These are phyloP conservation scores for Stegodyphus mimosarum DNA, from an alignment of 1,140 invertebrate genomes.

Conservation along the genomic window DNA sequence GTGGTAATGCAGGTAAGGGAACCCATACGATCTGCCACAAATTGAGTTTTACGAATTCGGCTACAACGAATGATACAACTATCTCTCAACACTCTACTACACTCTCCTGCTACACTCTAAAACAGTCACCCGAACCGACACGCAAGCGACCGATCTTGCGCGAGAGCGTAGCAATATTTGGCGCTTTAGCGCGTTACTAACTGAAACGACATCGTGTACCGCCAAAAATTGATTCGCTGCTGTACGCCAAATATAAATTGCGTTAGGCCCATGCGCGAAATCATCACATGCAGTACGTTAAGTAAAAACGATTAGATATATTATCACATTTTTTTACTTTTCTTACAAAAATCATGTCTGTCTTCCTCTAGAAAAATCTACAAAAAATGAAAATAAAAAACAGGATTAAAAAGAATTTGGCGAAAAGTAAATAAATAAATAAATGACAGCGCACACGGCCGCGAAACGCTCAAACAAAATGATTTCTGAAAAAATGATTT, in stretches of 20 bases:
- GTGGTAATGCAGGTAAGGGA: background rate
- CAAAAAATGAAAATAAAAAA: too few relatives aligned
- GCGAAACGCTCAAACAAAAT: too few relatives aligned
- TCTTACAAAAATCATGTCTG: too few relatives aligned
- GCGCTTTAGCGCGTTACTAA: constrained; percentile 7
- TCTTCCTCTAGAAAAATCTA: too few relatives aligned
- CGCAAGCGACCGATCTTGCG: constrained; percentile 26
- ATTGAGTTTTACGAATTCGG: background rate
- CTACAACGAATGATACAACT: background rate
- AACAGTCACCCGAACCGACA: constrained; percentile 40
- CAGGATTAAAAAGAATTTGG: too few relatives aligned
- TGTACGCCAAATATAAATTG: background rate
- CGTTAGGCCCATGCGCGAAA: background rate
- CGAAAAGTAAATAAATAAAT: too few relatives aligned
- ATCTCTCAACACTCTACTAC: constrained; percentile 5
- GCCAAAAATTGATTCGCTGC: constrained; percentile 20
- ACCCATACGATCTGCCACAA: constrained; percentile 46
- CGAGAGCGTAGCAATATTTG: constrained; percentile 29
- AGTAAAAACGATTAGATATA: too few relatives aligned
- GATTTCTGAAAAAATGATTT: too few relatives aligned
- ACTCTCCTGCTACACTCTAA: constrained; percentile 39
- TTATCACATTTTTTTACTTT: too few relatives aligned
- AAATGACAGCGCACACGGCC: too few relatives aligned
- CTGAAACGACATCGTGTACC: background rate
- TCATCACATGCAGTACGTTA: background rate